phyloP scores from a whole-genome alignment of 2,113 vertebrate genomes.

The Cryptomyrus ogoouensis region DNA sequence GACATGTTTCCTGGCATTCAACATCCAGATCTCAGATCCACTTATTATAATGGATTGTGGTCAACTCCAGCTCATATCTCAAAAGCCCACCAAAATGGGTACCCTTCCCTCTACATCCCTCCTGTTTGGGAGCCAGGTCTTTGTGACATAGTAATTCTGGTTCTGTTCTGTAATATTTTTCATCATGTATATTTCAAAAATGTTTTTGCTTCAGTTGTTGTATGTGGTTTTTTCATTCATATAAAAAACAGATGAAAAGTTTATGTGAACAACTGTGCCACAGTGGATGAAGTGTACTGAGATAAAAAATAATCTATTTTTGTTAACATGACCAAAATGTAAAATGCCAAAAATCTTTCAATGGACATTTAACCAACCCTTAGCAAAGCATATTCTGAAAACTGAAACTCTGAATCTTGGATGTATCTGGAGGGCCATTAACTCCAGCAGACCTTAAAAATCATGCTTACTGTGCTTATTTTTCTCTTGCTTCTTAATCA shows the following conservation, averaged over 20 bases:
- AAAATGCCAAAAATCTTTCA: background rate
- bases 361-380: background rate
- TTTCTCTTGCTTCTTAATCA: background rate
- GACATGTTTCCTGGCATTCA: background rate
- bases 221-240: background rate
- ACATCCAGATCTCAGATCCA: background rate
- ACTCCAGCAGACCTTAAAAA: background rate
- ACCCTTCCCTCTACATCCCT: background rate
- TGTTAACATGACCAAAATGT: background rate
- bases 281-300: background rate
- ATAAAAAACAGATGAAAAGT: background rate
- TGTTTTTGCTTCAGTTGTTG: background rate
- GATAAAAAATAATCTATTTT: background rate
- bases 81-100: background rate
- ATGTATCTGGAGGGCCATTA: background rate
- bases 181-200: background rate
- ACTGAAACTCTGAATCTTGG: background rate
- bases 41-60: background rate
- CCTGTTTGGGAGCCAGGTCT: background rate
- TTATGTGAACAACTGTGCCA: background rate
- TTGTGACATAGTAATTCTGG: background rate
- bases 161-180: background rate
- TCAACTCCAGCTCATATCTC: background rate
- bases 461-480: background rate
- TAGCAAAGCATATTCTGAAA: background rate